A percentile compares a stretch with the other conserved stretches of the same genome.
These are phyloP conservation scores for Melopsittacus undulatus DNA, from an alignment of 2,797 vertebrate genomes.

Conservation along the genomic window DNA sequence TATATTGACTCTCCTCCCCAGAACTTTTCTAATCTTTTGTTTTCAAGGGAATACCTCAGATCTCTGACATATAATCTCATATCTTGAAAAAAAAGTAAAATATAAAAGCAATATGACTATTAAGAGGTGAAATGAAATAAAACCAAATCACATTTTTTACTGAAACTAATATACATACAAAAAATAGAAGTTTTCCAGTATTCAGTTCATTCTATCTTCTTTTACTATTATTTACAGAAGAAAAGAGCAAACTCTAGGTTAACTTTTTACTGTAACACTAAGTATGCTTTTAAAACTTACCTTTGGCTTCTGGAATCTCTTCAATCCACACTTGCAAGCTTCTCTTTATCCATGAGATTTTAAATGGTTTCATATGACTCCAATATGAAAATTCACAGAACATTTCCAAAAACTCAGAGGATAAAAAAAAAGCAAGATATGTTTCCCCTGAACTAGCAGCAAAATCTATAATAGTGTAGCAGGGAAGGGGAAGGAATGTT, in stretches of 20 bases:
- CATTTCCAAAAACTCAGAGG: not conserved
- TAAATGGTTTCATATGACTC: not conserved
- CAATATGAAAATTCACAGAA: not conserved
- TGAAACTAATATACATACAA: not conserved
- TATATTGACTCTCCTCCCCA: not conserved
- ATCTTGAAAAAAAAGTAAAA: not conserved
- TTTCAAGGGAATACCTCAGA: not conserved
- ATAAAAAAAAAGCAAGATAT: fast-evolving
- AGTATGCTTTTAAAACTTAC: not conserved
- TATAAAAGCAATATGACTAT: not conserved
- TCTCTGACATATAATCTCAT: not conserved
- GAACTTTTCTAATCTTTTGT: not conserved
- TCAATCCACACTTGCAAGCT: not conserved
- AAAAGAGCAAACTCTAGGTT: not conserved
- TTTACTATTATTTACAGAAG: not conserved
- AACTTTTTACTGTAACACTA: not conserved
- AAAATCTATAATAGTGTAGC: not conserved
- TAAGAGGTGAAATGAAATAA: not conserved
- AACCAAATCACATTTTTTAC: fast-evolving
- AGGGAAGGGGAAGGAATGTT: not conserved
- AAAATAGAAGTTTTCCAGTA: not conserved
- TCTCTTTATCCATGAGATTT: not conserved
- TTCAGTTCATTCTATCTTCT: not conserved
- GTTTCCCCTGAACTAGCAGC: not conserved
- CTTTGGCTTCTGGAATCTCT: not conserved